Conservation (phyloP, 2,888 invertebrate species). For the Pandemis heparana region DNA sequence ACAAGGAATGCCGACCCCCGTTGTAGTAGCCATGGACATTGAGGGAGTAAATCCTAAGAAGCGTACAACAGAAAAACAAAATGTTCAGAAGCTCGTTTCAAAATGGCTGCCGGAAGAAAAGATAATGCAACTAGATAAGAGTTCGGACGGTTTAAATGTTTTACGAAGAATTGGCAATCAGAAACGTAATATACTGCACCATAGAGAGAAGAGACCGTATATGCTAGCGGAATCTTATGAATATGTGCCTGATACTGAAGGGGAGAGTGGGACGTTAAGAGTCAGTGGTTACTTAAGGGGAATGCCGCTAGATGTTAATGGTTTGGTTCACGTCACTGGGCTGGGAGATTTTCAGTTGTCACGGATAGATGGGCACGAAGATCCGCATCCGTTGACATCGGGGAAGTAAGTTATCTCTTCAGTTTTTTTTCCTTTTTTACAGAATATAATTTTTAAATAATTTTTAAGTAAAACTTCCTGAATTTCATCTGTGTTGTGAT, state of each 20-base stretch:
- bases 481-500: no score
- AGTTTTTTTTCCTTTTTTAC: not conserved
- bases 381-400: slow-evolving; percentile 88
- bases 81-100: slow-evolving; percentile 87
- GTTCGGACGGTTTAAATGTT: slow-evolving; percentile 89
- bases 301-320: slow-evolving; percentile 93
- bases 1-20: slow-evolving; percentile 92
- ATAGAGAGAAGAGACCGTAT: slow-evolving; percentile 92
- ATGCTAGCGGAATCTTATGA: slow-evolving; percentile 93
- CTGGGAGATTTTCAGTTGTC: slow-evolving; percentile 97
- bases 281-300: slow-evolving; percentile 96
- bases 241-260: slow-evolving; percentile 82
- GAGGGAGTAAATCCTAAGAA: slow-evolving; percentile 91
- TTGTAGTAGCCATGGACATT: slow-evolving; percentile 90
- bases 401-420: slow-evolving; percentile 66
- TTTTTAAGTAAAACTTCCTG: no score
- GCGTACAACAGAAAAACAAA: slow-evolving; percentile 88
- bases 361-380: slow-evolving; percentile 89
- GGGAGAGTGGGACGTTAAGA: slow-evolving; percentile 88
- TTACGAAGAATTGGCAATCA: slow-evolving; percentile 91
- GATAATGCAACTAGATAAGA: slow-evolving; percentile 91
- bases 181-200: slow-evolving; percentile 90
- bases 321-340: slow-evolving; percentile 95
- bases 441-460: no score
- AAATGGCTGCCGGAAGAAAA: slow-evolving; percentile 94